A percentile compares a stretch with the other conserved stretches of the same genome.
These are phyloP conservation scores for Aurelia coerulea DNA, from an alignment of 30 jellyfish, hydroid and myxozoan genomes.

Conservation along the genomic window DNA sequence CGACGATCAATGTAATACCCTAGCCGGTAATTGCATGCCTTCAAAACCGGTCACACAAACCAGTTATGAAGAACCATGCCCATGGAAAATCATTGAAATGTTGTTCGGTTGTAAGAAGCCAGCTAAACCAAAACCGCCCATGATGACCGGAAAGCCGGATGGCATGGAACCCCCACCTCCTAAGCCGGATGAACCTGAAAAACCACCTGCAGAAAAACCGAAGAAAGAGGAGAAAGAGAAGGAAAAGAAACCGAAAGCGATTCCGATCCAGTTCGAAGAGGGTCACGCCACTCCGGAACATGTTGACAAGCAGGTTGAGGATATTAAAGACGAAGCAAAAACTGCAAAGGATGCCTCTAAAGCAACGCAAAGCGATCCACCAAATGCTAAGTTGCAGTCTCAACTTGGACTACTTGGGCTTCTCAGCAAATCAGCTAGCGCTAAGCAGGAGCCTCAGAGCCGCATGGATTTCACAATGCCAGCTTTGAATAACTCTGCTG, in stretches of 20 bases:
- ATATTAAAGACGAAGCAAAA: constrained; percentile 32
- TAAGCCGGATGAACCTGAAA: constrained; percentile 56
- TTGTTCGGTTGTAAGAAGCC: constrained; percentile 81
- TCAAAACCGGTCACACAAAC: constrained; percentile 47
- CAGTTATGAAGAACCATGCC: constrained; percentile 85
- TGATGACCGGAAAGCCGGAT: constrained; percentile 41
- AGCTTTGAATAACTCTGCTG: not conserved
- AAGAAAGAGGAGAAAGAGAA: constrained; percentile 37
- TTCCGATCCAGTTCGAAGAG: constrained; percentile 44
- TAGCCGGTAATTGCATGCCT: constrained; percentile 68
- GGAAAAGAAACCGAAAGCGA: constrained; percentile 49
- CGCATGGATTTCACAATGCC: constrained; percentile 18
- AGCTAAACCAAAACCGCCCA: constrained; percentile 23
- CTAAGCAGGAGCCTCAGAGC: constrained; percentile 34
- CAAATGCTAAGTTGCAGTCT: constrained; percentile 7
- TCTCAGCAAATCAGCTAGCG: constrained; percentile 7
- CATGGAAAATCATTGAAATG: constrained; percentile 76
- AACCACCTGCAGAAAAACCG: constrained; percentile 26
- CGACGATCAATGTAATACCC: constrained; percentile 53
- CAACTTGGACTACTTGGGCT: constrained; percentile 41
- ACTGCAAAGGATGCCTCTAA: constrained; percentile 18
- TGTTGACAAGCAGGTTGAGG: constrained; percentile 41
- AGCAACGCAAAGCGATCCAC: constrained; percentile 15
- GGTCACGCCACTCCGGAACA: constrained; percentile 54
- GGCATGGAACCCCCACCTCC: constrained; percentile 45